Base-by-base conservation (phyloP, 2,888 invertebrate species). In the Ophioninae sp. region DNA sequence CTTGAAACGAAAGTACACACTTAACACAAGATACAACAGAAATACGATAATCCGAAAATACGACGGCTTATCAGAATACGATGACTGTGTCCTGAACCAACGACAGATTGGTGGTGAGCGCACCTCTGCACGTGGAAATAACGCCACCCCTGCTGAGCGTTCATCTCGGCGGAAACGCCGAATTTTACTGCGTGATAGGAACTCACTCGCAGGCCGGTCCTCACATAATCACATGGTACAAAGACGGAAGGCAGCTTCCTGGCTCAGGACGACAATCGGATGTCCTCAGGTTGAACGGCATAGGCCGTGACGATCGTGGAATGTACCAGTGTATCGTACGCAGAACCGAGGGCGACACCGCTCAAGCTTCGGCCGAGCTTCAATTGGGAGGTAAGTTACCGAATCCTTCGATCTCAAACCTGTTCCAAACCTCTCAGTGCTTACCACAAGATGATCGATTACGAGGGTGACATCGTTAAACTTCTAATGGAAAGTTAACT, bases 241-340 rank as follows among this genome's bases (percentile, higher is more conserved):
- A 96, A 93, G 95, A 95, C 90, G 95, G 95, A 8, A 92, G 95
- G 21, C 95, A 95, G 90, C 91, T 96, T 86, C 95, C 95, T 0
- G 95, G 95, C 79, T 95, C 95, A 7, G 95, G 95, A 7, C 94
- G 96, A 85, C 95, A 95, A 84, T 94, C 95, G 68, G 96, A 96
- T 88, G 94, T 95, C 57, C 90, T 96, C 75, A 93, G 95, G 74
- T 94, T 96, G 87, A 94, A 95, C 86, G 95, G 95, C 80, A 96
- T 96, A 62, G 95, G 95, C 59, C 93, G 96, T 75, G 96, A 96
- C 89, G 96, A 96, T 91, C 94, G 96, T 82, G 96, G 96, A 87
- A 96, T 96, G 96, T 96, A 96, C 91, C 96, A 96, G 91, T 96
- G 96, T 91, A 94, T 96, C 84, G 96, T 96, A 7, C 93, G 96